Evolutionary conservation across 2,113 vertebrate species (phyloP).

Genomic region (Rhadina sibilatrix): DNA sequence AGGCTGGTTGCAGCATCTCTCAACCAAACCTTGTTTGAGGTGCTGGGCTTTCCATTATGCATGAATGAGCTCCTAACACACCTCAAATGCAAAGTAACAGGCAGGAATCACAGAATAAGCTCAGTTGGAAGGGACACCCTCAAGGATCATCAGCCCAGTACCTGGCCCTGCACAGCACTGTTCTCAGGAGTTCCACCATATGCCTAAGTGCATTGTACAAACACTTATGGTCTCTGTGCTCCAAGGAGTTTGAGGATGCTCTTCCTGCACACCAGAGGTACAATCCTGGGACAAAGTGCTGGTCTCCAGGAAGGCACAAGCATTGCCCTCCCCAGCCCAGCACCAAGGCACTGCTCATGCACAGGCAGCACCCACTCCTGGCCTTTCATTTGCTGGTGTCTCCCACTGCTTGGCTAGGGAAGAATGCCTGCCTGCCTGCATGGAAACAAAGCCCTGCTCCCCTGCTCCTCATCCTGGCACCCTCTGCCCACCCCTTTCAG

Average conservation of each 20-base stretch:
- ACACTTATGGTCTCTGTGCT: not conserved
- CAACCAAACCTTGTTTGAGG: not conserved
- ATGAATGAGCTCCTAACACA: rapidly evolving
- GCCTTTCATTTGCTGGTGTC: not conserved
- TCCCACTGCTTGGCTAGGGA: not conserved
- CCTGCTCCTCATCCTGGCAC: not conserved
- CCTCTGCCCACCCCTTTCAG: conserved; percentile 4
- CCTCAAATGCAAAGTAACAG: not conserved
- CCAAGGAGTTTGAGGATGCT: not conserved
- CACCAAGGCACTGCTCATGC: not conserved
- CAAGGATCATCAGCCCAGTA: not conserved
- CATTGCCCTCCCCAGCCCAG: not conserved
- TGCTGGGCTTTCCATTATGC: not conserved
- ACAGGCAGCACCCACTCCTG: not conserved
- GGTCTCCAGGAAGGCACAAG: not conserved
- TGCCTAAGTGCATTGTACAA: not conserved
- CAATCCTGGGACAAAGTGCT: not conserved
- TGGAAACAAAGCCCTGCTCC: conserved; percentile 12
- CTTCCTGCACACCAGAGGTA: not conserved
- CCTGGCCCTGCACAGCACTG: not conserved
- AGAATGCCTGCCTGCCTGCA: not conserved
- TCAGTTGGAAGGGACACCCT: not conserved
- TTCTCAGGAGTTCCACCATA: too few relatives aligned
- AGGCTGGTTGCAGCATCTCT: not conserved
- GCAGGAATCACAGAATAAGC: not conserved